Evolutionary conservation across 1,140 invertebrate genomes (phyloP).

Genomic region (Rhagoletis zephyria): DNA sequence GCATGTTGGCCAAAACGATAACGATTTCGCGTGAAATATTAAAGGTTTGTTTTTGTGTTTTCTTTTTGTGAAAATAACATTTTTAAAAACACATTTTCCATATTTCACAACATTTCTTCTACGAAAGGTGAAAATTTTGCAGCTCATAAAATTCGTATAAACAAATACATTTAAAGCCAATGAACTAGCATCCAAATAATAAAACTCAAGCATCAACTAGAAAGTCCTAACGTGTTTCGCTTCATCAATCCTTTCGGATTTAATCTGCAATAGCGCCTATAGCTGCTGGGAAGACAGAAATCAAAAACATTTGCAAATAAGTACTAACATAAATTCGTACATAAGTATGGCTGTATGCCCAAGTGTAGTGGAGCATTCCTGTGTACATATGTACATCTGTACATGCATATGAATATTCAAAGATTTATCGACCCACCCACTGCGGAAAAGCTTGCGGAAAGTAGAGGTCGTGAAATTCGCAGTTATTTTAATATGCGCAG

Average conservation of each 20-base stretch:
- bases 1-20: not conserved
- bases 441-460: not conserved
- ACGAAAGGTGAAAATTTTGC: not conserved
- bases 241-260: slow-evolving; percentile 10
- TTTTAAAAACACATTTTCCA: not conserved
- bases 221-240: not conserved
- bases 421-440: slow-evolving; percentile 14
- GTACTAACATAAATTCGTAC: not conserved
- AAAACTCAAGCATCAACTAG: not conserved
- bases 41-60: not conserved
- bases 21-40: not conserved
- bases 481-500: slow-evolving; percentile 37
- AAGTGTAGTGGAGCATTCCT: not conserved
- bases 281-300: not conserved
- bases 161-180: no score
- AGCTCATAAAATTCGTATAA: not conserved
- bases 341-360: not conserved
- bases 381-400: not conserved
- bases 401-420: not conserved
- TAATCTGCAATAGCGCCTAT: slow-evolving; percentile 1
- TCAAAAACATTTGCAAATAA: not conserved
- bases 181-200: not conserved
- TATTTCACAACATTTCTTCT: not conserved
- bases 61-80: not conserved
- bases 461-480: slow-evolving; percentile 8